These are phyloP conservation scores for Babylonia areolata DNA, from an alignment of 1,140 invertebrate species.

Conservation along the genomic window DNA sequence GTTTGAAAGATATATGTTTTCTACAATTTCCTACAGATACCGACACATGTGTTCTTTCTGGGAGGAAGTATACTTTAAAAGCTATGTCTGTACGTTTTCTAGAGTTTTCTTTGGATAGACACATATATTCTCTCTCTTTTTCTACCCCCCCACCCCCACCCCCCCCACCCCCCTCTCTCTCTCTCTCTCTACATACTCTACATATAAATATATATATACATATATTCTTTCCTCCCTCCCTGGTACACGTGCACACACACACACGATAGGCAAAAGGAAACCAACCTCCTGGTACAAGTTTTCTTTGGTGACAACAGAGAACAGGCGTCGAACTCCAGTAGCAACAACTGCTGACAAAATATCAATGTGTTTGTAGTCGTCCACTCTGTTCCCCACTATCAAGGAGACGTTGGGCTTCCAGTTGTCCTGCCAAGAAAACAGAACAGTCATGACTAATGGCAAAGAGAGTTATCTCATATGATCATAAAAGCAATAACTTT, in stretches of 20 bases:
- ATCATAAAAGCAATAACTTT: no score
- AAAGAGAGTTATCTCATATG: neutral
- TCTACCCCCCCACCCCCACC: no score
- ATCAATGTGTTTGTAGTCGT: conserved; percentile 70
- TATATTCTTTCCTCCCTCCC: no score
- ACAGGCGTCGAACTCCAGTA: conserved; percentile 67
- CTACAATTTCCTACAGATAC: neutral
- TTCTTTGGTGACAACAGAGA: conserved; percentile 69
- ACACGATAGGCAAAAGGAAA: neutral
- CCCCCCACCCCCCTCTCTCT: neutral
- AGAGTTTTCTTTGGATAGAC: neutral
- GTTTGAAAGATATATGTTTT: neutral
- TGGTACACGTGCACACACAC: no score
- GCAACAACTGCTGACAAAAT: conserved; percentile 59
- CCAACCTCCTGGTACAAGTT: conserved; percentile 68
- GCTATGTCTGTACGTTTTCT: no score
- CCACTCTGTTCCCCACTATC: conserved; percentile 66
- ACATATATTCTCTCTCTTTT: neutral
- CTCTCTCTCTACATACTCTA: neutral
- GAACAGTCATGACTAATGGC: neutral
- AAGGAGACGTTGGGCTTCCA: conserved; percentile 71
- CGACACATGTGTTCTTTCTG: neutral
- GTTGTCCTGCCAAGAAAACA: conserved; percentile 58
- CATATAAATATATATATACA: no score
- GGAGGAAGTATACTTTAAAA: no score